These are phyloP conservation scores for Centropristis striata DNA, from an alignment of 2,113 vertebrate genomes.

Conservation along the genomic window DNA sequence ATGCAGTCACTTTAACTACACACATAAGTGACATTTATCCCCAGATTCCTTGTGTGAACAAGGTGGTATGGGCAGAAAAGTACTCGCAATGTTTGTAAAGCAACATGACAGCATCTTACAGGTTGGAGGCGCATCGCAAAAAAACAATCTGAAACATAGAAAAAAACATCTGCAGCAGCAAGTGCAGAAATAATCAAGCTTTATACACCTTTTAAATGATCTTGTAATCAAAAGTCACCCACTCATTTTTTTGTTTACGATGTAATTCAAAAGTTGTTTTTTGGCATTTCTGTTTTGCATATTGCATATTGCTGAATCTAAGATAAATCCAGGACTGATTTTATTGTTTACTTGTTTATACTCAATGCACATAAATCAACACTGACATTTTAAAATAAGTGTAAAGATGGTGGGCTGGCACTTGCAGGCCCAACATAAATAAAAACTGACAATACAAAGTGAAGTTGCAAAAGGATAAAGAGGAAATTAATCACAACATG, in stretches of 20 bases:
- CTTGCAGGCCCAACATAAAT: background rate
- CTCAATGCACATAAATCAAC: background rate
- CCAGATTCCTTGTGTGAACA: slow-evolving; percentile 4
- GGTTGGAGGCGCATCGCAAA: background rate
- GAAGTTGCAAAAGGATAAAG: background rate
- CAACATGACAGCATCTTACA: slow-evolving; percentile 31
- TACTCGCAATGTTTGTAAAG: slow-evolving; percentile 12
- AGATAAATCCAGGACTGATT: background rate
- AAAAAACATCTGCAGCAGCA: background rate
- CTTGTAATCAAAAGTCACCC: background rate
- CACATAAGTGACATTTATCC: slow-evolving; percentile 47
- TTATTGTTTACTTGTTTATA: background rate
- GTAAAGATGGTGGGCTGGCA: background rate
- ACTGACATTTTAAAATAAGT: slow-evolving; percentile 9
- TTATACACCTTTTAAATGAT: background rate
- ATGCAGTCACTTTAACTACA: slow-evolving; percentile 14
- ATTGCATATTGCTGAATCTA: background rate
- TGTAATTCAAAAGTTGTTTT: too few species aligned
- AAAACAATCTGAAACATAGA: background rate
- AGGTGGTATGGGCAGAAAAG: slow-evolving; percentile 4
- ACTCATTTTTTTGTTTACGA: too few species aligned
- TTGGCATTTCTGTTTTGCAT: background rate
- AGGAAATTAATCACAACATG: background rate
- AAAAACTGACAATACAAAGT: background rate
- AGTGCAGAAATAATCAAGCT: background rate